These are phyloP conservation scores for Ictidomys tridecemlineatus DNA, from an alignment of 2,113 vertebrate species.

Conservation along the genomic window DNA sequence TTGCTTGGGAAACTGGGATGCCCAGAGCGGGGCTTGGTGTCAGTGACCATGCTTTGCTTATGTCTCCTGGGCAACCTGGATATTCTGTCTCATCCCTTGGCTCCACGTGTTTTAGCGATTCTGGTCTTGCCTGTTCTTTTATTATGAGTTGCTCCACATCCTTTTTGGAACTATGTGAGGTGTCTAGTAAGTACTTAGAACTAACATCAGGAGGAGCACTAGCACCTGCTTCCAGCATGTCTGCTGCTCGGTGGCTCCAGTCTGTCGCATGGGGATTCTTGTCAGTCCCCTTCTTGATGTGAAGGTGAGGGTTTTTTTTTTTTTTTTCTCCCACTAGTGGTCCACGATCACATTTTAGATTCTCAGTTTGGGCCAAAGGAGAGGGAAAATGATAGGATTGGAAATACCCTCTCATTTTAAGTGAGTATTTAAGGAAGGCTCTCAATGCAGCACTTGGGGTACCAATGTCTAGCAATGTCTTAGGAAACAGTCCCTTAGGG, in stretches of 20 bases:
- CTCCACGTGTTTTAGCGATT: not conserved
- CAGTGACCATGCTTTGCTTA: not conserved
- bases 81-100: accelerated
- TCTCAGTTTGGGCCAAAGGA: not conserved
- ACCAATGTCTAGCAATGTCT: not conserved
- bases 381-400: not conserved
- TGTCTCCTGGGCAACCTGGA: accelerated
- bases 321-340: not conserved
- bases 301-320: not conserved
- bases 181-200: not conserved
- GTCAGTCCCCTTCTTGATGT: not conserved
- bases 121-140: not conserved
- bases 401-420: not conserved
- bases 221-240: accelerated
- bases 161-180: not conserved
- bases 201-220: not conserved
- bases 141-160: not conserved
- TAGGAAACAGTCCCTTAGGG: not conserved
- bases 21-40: not conserved
- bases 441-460: not conserved
- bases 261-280: not conserved
- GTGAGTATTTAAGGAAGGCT: not conserved
- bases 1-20: not conserved
- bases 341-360: not conserved
- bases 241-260: not conserved